A percentile compares a stretch with the other conserved stretches of the same genome.
These are phyloP conservation scores for Ciconia nigra DNA, from an alignment of 2,797 vertebrate genomes.

Conservation along the genomic window DNA sequence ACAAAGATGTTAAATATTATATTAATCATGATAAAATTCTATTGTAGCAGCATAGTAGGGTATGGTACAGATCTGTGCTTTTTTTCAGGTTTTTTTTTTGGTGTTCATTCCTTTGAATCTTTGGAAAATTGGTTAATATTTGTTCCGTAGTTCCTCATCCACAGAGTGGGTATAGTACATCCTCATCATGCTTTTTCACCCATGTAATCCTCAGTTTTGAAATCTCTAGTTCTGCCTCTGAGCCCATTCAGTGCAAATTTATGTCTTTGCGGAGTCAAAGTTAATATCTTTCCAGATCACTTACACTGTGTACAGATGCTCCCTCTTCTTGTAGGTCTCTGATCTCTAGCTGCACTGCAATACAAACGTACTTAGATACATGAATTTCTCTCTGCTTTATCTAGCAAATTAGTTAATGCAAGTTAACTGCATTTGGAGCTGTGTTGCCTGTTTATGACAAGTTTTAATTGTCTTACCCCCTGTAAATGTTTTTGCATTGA, in stretches of 20 bases:
- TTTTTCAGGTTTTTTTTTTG: background rate
- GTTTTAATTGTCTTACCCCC: background rate
- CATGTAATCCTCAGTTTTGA: background rate
- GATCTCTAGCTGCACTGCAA: background rate
- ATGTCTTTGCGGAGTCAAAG: background rate
- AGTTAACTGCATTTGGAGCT: background rate
- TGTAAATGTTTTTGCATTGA: background rate
- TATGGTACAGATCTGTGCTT: background rate
- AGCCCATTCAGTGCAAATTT: background rate
- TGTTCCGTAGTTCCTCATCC: background rate
- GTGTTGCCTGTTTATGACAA: background rate
- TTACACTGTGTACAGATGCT: background rate
- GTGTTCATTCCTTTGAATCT: background rate
- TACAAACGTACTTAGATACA: fast-evolving
- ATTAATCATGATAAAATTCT: background rate
- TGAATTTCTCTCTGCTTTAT: background rate
- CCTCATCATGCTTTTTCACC: background rate
- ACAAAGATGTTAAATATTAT: background rate
- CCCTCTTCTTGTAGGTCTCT: background rate
- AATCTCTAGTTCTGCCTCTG: background rate
- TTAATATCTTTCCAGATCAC: background rate
- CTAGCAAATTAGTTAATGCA: background rate
- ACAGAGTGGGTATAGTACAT: background rate
- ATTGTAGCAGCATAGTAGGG: background rate
- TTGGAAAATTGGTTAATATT: background rate